A percentile compares a stretch with the other conserved stretches of the same genome.
These are phyloP conservation scores for Addax nasomaculatus DNA, from an alignment of 2,113 vertebrate species.

Conservation along the genomic window DNA sequence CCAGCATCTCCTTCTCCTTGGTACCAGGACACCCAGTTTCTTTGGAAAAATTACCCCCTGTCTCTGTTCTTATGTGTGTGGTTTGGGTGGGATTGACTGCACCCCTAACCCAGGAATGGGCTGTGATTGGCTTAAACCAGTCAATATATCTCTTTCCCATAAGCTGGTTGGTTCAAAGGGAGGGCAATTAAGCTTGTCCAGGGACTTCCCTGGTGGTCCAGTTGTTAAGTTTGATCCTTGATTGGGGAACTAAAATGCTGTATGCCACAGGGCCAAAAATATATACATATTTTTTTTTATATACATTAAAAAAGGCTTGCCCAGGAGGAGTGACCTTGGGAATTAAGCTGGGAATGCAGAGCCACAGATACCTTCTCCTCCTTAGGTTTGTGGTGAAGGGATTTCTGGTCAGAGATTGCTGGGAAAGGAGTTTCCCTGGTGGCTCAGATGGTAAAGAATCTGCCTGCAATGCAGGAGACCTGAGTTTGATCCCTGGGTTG, in stretches of 20 bases:
- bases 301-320: background rate
- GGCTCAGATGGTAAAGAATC: background rate
- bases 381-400: background rate
- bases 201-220: background rate
- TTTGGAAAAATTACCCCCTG: background rate
- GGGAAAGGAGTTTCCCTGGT: background rate
- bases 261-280: background rate
- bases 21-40: background rate
- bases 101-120: background rate
- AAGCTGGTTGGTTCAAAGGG: background rate
- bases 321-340: background rate
- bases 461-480: background rate
- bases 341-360: background rate
- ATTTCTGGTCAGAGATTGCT: background rate
- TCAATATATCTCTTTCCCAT: background rate
- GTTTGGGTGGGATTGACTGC: background rate
- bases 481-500: background rate
- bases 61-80: background rate
- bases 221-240: background rate
- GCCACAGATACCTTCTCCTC: background rate
- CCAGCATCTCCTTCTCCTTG: background rate
- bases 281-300: background rate
- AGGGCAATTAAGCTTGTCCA: background rate
- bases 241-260: background rate
- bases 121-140: background rate